A percentile compares a stretch with the other conserved stretches of the same genome.
phyloP scores from a whole-genome alignment of 2,888 invertebrate species.

The Cyclophora punctaria region DNA sequence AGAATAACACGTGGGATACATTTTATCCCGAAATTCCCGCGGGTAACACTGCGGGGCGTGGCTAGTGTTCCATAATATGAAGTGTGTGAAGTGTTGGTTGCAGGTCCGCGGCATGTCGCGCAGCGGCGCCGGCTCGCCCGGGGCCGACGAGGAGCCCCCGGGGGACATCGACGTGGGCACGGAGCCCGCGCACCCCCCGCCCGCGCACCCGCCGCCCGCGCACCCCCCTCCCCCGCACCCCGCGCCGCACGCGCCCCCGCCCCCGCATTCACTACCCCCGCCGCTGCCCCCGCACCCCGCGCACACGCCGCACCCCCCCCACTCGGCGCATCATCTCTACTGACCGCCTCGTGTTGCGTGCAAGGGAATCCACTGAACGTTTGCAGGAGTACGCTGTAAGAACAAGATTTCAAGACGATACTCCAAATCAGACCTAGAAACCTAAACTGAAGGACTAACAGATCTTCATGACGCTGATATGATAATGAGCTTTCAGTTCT shows the following conservation, averaged over 20 bases:
- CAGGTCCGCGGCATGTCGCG: slow-evolving; percentile 56
- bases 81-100: slow-evolving; percentile 4
- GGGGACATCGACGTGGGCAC: slow-evolving; percentile 71
- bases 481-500: neutral
- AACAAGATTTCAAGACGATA: too few species aligned
- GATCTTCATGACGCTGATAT: too few species aligned
- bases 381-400: too few species aligned
- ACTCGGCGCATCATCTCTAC: slow-evolving; percentile 14
- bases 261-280: slow-evolving; percentile 22
- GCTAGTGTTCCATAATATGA: too few species aligned
- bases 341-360: slow-evolving; percentile 9
- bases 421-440: too few species aligned
- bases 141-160: slow-evolving; percentile 53
- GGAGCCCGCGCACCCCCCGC: slow-evolving; percentile 45
- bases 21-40: too few species aligned
- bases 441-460: too few species aligned
- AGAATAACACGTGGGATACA: too few species aligned
- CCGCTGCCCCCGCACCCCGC: slow-evolving; percentile 49
- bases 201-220: slow-evolving; percentile 22
- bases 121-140: slow-evolving; percentile 26
- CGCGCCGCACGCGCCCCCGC: slow-evolving; percentile 51
- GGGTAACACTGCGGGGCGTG: too few species aligned
- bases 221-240: slow-evolving; percentile 26
- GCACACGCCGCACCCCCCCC: slow-evolving; percentile 22
- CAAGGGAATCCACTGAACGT: neutral